Evolutionary conservation across 2,888 invertebrate species (phyloP), one percentile per base, ranked within the genome.

Genomic region (Matsumyia berberina): DNA sequence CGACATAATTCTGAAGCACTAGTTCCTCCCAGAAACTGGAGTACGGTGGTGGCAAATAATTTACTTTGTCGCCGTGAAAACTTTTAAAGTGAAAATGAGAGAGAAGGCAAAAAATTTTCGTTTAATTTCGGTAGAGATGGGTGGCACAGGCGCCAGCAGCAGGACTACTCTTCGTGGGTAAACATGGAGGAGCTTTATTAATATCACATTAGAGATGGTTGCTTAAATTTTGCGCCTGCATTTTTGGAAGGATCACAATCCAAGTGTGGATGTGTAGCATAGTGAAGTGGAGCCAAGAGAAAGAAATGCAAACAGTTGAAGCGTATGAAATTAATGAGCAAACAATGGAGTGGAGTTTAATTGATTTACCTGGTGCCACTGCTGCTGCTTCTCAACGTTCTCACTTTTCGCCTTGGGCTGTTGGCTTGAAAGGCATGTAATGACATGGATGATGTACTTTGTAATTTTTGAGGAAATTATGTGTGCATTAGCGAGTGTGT

Each of bases 281-380:
- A 35, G 77, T 19, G 15, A 37, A 60, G 8, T 12, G 53, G 37
- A 31, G 57, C 9, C 12, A 11, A 35, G 35, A 35, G 35, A 73
- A 69, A 53, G 42, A 44, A 70, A 42, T 70, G 85, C 64, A 76
- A 85, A 80, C 80, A 85, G 35, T 76, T 15, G 81, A 81, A 86
- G 86, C 62, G 86, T 67, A 73, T 67, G 29, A 86, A 86, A 86
- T 86, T 86, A 86, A 86, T 86, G 86, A 86, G 86, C 86, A 76
- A 86, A 86, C 86, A 86, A 81, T 81, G 35, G 46, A 77, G 81
- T 76, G 70, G 53, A 80, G 70, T 80, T 80, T 76, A 85, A 85
- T 85, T 85, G 85, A 80, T 85, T 79, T 74, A 62, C 67, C 67
- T 69, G 37, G n/a, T 70, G 44, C n/a, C 29, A 12, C 15, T 53